Base-by-base conservation (phyloP, 2,113 vertebrate genomes). In the Saguinus imperator region DNA sequence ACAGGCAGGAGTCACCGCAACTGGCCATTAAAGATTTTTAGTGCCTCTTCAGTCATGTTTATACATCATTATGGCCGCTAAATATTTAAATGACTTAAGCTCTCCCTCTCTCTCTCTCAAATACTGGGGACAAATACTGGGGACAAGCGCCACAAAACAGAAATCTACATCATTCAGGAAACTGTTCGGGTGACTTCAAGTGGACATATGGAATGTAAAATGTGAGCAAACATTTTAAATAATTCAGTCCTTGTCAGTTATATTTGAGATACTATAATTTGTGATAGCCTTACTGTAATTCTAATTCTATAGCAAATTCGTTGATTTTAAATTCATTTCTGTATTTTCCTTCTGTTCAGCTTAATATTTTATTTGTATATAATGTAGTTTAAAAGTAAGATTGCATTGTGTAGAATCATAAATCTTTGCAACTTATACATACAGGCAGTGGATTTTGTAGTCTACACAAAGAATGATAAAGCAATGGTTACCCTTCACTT, bases 281-380 rank as follows among this genome's bases (percentile, higher is more conserved):
- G 66, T 92, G 27, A 40, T 61, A 80, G 0, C 2, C 2, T 43
- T 64, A 75, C 35, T 55, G 1, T 43, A 64, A 66, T 93, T 1
- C 27, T 83, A 82, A n/a, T 75, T 85, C 27, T 57, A 18, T 86
- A 37, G 10, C 40, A 66, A 94, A 76, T 86, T 64, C 50, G 9
- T 66, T 81, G 50, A 80, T 66, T 94, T 96, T 73, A 68, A 75
- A 70, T 94, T 77, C 10, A 11, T 85, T 79, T 94, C 17, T 73
- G 2, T 92, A 81, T 96, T 75, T 93, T 13, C 17, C 52, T n/a
- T 79, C 27, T 75, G 10, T 8, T 45, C 61, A 87, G 7, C 1
- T 97, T 96, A 94, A 75, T 75, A 83, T 58, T 93, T 95, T 94
- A 92, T 72, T 97, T 35, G 2, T 23, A 94, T 91, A 88, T 66